Evolutionary conservation across 2,888 invertebrate genomes (phyloP), one percentile per base, ranked within the genome.

Genomic region (Megastigmus dorsalis): DNA sequence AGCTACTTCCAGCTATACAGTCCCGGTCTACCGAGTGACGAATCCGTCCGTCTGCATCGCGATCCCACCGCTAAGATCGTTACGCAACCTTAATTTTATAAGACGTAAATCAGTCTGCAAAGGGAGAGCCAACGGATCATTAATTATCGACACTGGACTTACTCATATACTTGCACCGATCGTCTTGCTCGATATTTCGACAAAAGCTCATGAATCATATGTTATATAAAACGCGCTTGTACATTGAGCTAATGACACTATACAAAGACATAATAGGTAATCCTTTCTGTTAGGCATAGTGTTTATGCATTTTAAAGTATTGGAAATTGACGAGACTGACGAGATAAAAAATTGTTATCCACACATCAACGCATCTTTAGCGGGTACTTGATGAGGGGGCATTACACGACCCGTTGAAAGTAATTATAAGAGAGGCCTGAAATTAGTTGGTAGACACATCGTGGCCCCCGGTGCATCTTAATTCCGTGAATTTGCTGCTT

Each of bases 401-500:
- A 13, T 20, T n/a, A 9, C n/a, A n/a, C 23, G 38, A 18, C 30
- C 23, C 18, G 33, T 38, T 63, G 1, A n/a, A 33, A 33, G 57
- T 30, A 63, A 68, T 74, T 57, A 15, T n/a, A n/a, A n/a, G n/a
- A 50, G 18, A 23, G 57, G 13, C 68, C 48, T 55, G 55, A 23
- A 74, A 55, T 55, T 55, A 60, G 23, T 57, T 18, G 41, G 15
- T 18, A n/a, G n/a, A n/a, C n/a, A n/a, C n/a, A n/a, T 18, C 30
- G 33, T 48, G 15, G 4, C 10, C 41, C 20, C 5, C 18, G 3
- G 26, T 52, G 68, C 43, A 54, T 75, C 72, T 75, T 62, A 50
- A 77, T 78, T 60, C 67, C 13, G 45, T 33, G 15, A 66, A 74
- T 57, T 57, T 30, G 33, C 18, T 43, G 30, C n/a, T 28, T 52